Evolutionary conservation across 1,140 invertebrate species (phyloP), one percentile per base, ranked within the genome.

Genomic region (Ptiloglossa arizonensis): DNA sequence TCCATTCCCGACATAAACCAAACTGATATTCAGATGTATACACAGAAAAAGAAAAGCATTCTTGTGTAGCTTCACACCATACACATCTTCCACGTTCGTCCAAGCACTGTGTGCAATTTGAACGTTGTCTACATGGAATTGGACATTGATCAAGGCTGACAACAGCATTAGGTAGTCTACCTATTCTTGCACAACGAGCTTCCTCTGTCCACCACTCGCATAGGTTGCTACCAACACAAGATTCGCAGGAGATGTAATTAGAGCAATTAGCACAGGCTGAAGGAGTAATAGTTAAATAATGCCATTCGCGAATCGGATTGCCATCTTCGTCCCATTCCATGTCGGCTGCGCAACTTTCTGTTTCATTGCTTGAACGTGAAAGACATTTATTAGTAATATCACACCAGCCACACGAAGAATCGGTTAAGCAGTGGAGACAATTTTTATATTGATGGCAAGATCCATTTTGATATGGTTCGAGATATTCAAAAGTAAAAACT

Each of bases 11-110:
- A 87, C 98, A 99, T 74, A 97, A 93, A 0, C 98, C 98, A 92
- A 97, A 98, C 84, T 98, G 96, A 92, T 97, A 98, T 85, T 98
- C 96, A 72, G 97, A 97, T 1, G 97, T 98, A 90, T 99, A 99
- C 5, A 98, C 97, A 1, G 97, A 97, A 92, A 99, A 99, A 52
- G 97, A 97, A 89, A 99, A 98, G 89, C 98, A 99, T 87, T 97
- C 96, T 54, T 95, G 93, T 0, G 96, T 97, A 48, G 97, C 96
- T 87, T 98, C 97, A 89, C 98, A 99, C 98, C 98, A 99, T 0
- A 98, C 97, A 91, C 98, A 99, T 66, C 97, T 94, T 8, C 97
- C 97, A 52, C 95, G 94, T 81, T 96, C 96, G 71, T 96, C 96
- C 17, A 99, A 91, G 88, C 98, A 99, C 29, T 95, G 94, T 6